These are phyloP conservation scores for Drosophila tsacasi DNA, from an alignment of 1,140 invertebrate species.

Conservation along the genomic window DNA sequence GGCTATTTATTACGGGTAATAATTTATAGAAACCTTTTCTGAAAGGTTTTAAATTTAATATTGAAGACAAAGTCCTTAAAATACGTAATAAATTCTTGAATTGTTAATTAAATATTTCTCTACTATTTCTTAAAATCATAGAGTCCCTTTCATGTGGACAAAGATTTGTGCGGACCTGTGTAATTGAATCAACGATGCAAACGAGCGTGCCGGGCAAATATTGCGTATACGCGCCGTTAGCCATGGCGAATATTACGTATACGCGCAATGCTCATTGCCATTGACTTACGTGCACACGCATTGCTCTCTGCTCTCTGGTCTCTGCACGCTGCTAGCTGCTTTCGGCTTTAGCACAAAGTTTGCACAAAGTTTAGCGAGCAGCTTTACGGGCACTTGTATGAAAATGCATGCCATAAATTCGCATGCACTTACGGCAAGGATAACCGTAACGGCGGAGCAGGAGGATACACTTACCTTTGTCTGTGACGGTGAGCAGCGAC, in stretches of 20 bases:
- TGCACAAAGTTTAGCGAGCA: slow-evolving; percentile 58
- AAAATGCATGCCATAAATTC: slow-evolving; percentile 79
- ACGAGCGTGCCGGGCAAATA: slow-evolving; percentile 44
- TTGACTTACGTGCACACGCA: slow-evolving; percentile 43
- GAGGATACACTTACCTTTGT: slow-evolving; percentile 88
- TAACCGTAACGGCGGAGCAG: slow-evolving; percentile 5
- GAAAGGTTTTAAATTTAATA: not conserved
- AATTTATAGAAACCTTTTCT: not conserved
- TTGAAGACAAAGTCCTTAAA: not conserved
- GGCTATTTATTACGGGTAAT: too few species aligned
- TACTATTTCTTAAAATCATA: not conserved
- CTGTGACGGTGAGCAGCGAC: slow-evolving; percentile 92
- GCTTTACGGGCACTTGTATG: slow-evolving; percentile 71
- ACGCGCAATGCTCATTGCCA: slow-evolving; percentile 65
- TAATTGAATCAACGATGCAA: slow-evolving; percentile 67
- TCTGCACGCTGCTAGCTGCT: not conserved
- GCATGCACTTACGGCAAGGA: slow-evolving; percentile 58
- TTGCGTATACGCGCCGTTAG: slow-evolving; percentile 70
- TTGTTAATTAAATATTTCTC: not conserved
- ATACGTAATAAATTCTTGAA: too few species aligned
- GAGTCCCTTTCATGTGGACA: not conserved
- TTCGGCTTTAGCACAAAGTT: slow-evolving; percentile 56
- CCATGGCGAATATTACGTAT: slow-evolving; percentile 58
- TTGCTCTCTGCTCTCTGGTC: not conserved
- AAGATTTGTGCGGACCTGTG: not conserved